Evolutionary conservation across 2,797 vertebrate species (phyloP), one percentile per base, ranked within the genome.

Genomic region (Danionella dracula): DNA sequence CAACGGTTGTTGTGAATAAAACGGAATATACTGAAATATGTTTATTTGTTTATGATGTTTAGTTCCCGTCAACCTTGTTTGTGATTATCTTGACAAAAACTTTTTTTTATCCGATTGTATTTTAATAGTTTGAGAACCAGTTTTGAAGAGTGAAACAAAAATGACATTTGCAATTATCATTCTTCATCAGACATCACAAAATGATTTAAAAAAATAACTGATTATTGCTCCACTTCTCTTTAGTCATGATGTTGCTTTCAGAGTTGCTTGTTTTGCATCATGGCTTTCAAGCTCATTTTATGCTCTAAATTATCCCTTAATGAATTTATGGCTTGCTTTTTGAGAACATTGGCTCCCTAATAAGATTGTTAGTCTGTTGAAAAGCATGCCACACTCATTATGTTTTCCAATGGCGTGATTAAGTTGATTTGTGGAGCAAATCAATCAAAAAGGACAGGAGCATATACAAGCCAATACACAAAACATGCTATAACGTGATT

Each of bases 291-390:
- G 85, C 84, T 86, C 78, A 88, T 89, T 87, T 88, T 89, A 84
- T 88, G 86, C 82, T 86, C 81, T 77, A 78, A 85, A 86, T 88
- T 82, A 82, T 78, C 42, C 65, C 75, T 78, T 88, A 88, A 89
- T 88, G 84, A 89, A 87, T 84, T 83, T 87, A 79, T 82, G 84
- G 76, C 81, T 83, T 85, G 76, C 50, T 73, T 88, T 86, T 78
- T 74, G 80, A 85, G 85, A 80, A 81, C 78, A 85, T 82, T 78
- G 73, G 80, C 71, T 65, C 72, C 79, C 84, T 88, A 88, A 87
- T 88, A 83, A 82, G 77, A 86, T 86, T 86, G 85, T 87, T 88
- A 84, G 85, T 85, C 84, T 84, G 81, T 84, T 70, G 83, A 83
- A 83, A 79, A 83, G 83, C 83, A 80, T 85, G 81, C 80, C 73